phyloP scores from a whole-genome alignment of 64 coral and sea anemone species.

The Stylophora pistillata region DNA sequence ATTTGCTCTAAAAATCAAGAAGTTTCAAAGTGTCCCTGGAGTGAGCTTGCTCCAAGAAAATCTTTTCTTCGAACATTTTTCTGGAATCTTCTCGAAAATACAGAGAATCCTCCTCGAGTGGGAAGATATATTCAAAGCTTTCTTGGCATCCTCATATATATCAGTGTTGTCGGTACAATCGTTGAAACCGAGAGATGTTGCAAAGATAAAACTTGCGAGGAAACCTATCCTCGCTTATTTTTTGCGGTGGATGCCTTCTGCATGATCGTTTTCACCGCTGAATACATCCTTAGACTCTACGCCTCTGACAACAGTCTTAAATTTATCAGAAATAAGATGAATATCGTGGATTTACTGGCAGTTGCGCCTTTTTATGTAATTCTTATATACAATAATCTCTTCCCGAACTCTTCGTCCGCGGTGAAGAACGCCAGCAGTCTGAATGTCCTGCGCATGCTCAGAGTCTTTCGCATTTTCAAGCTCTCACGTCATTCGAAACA shows the following conservation, averaged over 20 bases:
- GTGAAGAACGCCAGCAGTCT: constrained; percentile 58
- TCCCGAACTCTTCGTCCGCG: neutral
- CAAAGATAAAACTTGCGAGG: constrained; percentile 28
- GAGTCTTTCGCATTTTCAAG: constrained; percentile 75
- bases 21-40: neutral
- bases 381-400: constrained; percentile 12
- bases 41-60: neutral
- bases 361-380: constrained; percentile 76
- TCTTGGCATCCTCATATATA: constrained; percentile 62
- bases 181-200: constrained; percentile 64
- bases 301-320: constrained; percentile 31
- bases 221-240: constrained; percentile 39
- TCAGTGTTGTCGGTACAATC: constrained; percentile 63
- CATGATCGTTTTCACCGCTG: constrained; percentile 57
- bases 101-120: constrained; percentile 24
- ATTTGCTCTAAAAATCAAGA: neutral
- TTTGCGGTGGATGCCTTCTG: constrained; percentile 60
- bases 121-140: constrained; percentile 49
- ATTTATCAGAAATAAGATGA: constrained; percentile 62
- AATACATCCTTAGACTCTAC: constrained; percentile 61
- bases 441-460: constrained; percentile 57
- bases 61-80: constrained; percentile 44
- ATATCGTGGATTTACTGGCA: constrained; percentile 72
- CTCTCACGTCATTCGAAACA: constrained; percentile 61
- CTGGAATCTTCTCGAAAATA: constrained; percentile 64